These are phyloP conservation scores for Atrina japonica DNA, from an alignment of 2,888 invertebrate genomes.

Conservation along the genomic window DNA sequence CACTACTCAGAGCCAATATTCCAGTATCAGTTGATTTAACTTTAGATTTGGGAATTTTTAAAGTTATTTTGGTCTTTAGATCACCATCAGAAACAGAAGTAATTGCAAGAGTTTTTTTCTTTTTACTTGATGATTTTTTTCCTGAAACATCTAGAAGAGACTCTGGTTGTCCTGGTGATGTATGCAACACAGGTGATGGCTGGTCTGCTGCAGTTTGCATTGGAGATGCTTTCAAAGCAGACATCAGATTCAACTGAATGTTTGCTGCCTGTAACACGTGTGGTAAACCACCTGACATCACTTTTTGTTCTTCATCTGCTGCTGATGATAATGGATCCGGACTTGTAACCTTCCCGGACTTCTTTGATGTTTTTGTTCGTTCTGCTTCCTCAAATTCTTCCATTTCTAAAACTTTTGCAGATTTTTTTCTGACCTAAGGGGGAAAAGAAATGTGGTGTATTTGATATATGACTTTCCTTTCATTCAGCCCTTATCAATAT, in stretches of 20 bases:
- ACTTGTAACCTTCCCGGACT: conserved; percentile 33
- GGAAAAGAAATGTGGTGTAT: neutral
- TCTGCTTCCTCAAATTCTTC: conserved; percentile 84
- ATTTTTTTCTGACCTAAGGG: conserved; percentile 90
- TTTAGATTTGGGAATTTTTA: neutral
- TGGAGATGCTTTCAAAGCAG: conserved; percentile 14
- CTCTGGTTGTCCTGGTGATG: conserved; percentile 6
- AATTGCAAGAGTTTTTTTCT: conserved; percentile 11
- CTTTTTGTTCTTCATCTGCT: conserved; percentile 7
- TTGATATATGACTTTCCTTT: too few relatives aligned
- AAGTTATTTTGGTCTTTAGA: neutral
- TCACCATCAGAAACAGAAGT: neutral
- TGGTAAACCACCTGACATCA: neutral
- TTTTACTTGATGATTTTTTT: conserved; percentile 15
- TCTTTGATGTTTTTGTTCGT: conserved; percentile 64
- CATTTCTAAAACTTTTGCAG: conserved; percentile 95
- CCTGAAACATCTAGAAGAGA: conserved; percentile 3
- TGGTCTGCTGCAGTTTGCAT: conserved; percentile 4
- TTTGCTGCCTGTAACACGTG: conserved; percentile 23
- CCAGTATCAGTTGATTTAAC: neutral
- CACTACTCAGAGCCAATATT: neutral
- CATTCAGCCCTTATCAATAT: too few relatives aligned
- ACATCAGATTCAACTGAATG: conserved; percentile 29
- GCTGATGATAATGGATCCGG: conserved; percentile 8
- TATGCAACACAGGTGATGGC: conserved; percentile 25